Evolutionary conservation across 2,797 vertebrate species (phyloP).

Genomic region (Naso thynnoides): DNA sequence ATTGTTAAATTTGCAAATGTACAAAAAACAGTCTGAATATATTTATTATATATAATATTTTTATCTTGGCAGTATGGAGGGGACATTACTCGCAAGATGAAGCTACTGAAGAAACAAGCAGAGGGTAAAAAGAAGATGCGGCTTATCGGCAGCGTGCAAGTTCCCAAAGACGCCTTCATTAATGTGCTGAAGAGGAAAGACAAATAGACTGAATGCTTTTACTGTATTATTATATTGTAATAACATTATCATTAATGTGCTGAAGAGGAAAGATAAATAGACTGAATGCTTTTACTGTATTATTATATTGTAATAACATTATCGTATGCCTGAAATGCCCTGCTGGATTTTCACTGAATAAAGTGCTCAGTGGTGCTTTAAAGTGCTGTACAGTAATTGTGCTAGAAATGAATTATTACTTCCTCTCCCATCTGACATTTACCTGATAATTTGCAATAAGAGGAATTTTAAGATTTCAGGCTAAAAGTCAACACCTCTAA

Average conservation of each 20-base stretch:
- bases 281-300: neutral
- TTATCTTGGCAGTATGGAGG: conserved; percentile 77
- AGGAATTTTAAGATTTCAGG: conserved; percentile 10
- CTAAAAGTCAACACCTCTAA: neutral
- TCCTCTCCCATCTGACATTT: neutral
- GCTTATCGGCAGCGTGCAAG: conserved; percentile 92
- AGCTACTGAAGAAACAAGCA: conserved; percentile 94
- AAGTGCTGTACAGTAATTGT: neutral
- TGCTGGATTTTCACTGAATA: conserved; percentile 41
- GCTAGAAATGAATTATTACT: neutral
- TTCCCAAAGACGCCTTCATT: conserved; percentile 96
- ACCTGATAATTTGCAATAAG: neutral
- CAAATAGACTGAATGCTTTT: conserved; percentile 56
- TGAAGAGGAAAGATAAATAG: conserved; percentile 86
- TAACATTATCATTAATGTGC: conserved; percentile 80
- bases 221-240: conserved; percentile 11
- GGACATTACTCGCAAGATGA: conserved; percentile 95
- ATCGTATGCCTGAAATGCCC: conserved; percentile 2
- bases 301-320: conserved; percentile 17
- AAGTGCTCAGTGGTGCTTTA: conserved; percentile 24
- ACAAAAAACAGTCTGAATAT: neutral
- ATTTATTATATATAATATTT: too few relatives aligned
- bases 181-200: conserved; percentile 88
- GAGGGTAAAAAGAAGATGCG: conserved; percentile 97
- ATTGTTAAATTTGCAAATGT: neutral